These are phyloP conservation scores for Amorpha juglandis DNA, from an alignment of 2,888 invertebrate species.

Conservation along the genomic window DNA sequence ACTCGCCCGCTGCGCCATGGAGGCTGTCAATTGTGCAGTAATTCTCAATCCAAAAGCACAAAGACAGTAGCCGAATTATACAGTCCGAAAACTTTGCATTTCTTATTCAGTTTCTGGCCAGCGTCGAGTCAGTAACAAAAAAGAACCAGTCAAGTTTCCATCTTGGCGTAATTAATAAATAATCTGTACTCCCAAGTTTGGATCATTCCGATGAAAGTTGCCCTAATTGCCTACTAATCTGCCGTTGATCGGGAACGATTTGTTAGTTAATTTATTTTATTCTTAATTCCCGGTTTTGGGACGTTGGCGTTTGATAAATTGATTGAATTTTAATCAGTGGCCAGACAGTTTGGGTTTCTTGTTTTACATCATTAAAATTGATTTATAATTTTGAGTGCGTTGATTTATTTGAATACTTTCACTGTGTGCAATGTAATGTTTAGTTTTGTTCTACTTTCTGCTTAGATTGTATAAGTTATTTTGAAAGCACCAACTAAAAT, in stretches of 20 bases:
- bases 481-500: too few species aligned
- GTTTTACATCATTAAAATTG: background rate
- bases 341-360: background rate
- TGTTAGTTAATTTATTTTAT: conserved; percentile 50
- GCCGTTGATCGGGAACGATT: conserved; percentile 49
- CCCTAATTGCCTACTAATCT: conserved; percentile 53
- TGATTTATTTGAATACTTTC: background rate
- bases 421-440: too few species aligned
- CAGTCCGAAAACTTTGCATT: too few species aligned
- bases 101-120: background rate
- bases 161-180: conserved; percentile 48
- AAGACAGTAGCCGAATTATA: too few species aligned
- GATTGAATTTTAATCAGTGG: conserved; percentile 22
- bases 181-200: conserved; percentile 43
- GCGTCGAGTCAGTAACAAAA: conserved; percentile 13
- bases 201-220: conserved; percentile 51
- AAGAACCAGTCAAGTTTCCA: conserved; percentile 14
- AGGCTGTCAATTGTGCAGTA: too few species aligned
- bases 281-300: conserved; percentile 42
- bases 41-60: too few species aligned
- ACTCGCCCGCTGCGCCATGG: too few species aligned
- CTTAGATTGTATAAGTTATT: too few species aligned
- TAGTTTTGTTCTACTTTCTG: too few species aligned
- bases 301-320: conserved; percentile 26
- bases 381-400: background rate